phyloP scores from a whole-genome alignment of 2,888 invertebrate genomes.

The Acanthosoma haemorrhoidale region DNA sequence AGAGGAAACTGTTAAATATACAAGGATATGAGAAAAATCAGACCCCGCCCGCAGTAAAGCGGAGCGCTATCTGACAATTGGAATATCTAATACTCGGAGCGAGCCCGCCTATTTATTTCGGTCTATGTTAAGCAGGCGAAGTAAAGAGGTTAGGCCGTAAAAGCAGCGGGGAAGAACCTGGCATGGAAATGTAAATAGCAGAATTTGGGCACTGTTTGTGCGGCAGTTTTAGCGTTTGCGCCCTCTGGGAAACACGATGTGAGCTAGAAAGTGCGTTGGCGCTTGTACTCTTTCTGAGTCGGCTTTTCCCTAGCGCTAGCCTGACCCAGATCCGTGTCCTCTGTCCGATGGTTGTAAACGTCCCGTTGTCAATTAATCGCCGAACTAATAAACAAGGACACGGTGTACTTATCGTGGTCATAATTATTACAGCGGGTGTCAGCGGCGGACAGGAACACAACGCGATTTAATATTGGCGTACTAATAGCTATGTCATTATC shows the following conservation, averaged over 20 bases:
- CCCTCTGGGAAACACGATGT: background rate
- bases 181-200: constrained; percentile 4
- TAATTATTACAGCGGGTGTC: background rate
- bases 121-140: background rate
- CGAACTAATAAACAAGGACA: background rate
- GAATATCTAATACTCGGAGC: background rate
- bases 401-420: background rate
- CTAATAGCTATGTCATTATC: background rate
- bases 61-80: background rate
- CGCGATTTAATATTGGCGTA: background rate
- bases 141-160: background rate
- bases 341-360: background rate
- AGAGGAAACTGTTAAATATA: background rate
- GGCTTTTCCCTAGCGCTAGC: no score
- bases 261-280: background rate
- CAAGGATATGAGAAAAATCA: background rate
- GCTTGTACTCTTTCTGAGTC: background rate
- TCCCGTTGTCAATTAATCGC: background rate
- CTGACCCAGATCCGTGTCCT: no score
- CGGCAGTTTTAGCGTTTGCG: background rate
- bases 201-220: background rate
- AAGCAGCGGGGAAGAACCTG: background rate
- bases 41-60: background rate
- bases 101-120: constrained; percentile 3
- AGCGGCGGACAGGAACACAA: background rate